Evolutionary conservation across 2,113 vertebrate species (phyloP).

Genomic region (Cebus imitator): DNA sequence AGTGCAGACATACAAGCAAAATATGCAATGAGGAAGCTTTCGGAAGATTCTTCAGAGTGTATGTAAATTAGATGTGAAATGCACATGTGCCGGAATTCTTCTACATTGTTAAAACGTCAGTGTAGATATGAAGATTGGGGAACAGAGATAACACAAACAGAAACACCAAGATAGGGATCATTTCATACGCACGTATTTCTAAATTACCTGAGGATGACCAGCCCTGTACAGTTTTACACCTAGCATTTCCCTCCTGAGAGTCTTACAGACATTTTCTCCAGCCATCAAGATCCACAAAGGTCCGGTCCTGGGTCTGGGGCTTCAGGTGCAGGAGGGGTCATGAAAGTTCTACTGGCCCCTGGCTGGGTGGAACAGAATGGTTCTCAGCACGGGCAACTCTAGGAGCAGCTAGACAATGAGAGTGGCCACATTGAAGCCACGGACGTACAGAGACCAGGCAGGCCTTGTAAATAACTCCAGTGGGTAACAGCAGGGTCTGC

Average conservation of each 20-base stretch:
- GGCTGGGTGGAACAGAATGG: background rate
- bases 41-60: too few relatives aligned
- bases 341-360: background rate
- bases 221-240: background rate
- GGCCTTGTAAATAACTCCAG: background rate
- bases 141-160: background rate
- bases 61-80: too few relatives aligned
- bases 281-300: background rate
- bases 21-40: background rate
- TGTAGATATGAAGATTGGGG: background rate
- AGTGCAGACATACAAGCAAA: background rate
- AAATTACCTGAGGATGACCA: fast-evolving
- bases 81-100: background rate
- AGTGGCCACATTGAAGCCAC: fast-evolving
- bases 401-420: background rate
- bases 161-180: too few relatives aligned
- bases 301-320: too few relatives aligned
- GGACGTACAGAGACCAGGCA: fast-evolving
- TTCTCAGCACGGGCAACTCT: background rate
- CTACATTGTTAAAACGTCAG: background rate
- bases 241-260: background rate
- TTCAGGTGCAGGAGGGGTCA: background rate
- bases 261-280: background rate
- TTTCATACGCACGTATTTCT: background rate
- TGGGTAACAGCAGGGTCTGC: background rate